Evolutionary conservation across 2,113 vertebrate species (phyloP), one percentile per base, ranked within the genome.

Genomic region (Apodemus sylvaticus): DNA sequence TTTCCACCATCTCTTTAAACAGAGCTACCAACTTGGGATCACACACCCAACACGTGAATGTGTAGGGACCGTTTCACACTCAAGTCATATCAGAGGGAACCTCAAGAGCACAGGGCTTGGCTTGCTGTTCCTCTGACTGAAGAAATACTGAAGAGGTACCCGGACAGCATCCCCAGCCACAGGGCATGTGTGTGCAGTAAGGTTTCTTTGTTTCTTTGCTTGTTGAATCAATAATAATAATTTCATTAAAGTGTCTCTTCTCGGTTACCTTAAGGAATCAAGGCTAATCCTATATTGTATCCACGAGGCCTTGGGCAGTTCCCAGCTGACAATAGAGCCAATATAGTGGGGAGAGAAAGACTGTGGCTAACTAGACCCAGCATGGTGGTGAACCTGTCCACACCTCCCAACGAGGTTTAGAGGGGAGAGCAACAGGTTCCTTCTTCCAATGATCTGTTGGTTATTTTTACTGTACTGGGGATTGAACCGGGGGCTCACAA

Each of bases 171-270:
- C 53, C 36, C 19, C 0, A 19, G 22, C 29, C 53, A 51, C 0
- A 45, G 73, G 8, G 68, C 39, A 24, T 0, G 13, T 19, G 34
- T 14, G 9, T 19, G 34, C 24, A 17, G 0, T 31, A 19, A 42
- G 14, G 2, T 60, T 39, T 1, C 14, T 20, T 20, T 53, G 4
- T 36, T 53, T 36, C 3, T 20, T 19, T 34, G 10, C 9, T 45
- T 83, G 2, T 66, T 51, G 42, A 42, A 7, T 70, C 78, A 16
- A 6, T 13, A 3, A 85, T 5, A 48, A n/a, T n/a, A 5, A 42
- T 6, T 73, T 14, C 39, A 8, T 4, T 68, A 2, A 10, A 2
- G 2, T 26, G 5, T 3, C 4, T 16, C 26, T 10, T 60, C 26
- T 51, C 22, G 1, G 2, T 24, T 17, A 51, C 53, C 39, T 19